A percentile compares a stretch with the other conserved stretches of the same genome.
Conservation (phyloP, 2,888 invertebrate genomes). For the Peribatodes rhomboidaria region DNA sequence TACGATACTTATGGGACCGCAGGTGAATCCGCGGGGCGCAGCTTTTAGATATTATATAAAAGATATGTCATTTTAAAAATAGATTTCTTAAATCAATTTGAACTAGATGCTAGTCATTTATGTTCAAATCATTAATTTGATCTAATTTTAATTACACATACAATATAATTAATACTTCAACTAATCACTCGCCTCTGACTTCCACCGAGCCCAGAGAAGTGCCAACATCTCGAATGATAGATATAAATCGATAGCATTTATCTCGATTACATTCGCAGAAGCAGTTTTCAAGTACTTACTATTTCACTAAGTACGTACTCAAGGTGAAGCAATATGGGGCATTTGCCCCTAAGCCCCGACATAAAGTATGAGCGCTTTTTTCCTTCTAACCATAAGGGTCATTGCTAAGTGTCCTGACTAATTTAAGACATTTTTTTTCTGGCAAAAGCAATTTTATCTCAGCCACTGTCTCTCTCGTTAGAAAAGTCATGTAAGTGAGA, state of each 20-base stretch:
- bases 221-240: conserved; percentile 59
- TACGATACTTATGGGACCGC: too few relatives aligned
- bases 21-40: too few relatives aligned
- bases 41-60: too few relatives aligned
- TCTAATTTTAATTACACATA: not conserved
- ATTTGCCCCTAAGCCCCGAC: not conserved
- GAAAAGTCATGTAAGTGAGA: not conserved
- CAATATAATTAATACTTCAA: not conserved
- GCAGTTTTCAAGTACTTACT: conserved; percentile 39
- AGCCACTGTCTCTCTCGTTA: not conserved
- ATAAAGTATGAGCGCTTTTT: too few relatives aligned
- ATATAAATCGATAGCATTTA: conserved; percentile 70
- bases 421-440: too few relatives aligned
- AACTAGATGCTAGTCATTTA: too few relatives aligned
- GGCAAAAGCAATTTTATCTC: too few relatives aligned
- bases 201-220: conserved; percentile 38
- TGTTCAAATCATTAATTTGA: not conserved
- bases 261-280: conserved; percentile 62
- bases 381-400: too few relatives aligned
- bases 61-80: too few relatives aligned
- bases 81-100: too few relatives aligned
- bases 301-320: not conserved
- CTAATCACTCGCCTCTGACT: conserved; percentile 26
- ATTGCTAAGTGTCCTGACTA: not conserved
- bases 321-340: not conserved